Conservation (phyloP, 2,113 vertebrate genomes). For the Psophia crepitans region DNA sequence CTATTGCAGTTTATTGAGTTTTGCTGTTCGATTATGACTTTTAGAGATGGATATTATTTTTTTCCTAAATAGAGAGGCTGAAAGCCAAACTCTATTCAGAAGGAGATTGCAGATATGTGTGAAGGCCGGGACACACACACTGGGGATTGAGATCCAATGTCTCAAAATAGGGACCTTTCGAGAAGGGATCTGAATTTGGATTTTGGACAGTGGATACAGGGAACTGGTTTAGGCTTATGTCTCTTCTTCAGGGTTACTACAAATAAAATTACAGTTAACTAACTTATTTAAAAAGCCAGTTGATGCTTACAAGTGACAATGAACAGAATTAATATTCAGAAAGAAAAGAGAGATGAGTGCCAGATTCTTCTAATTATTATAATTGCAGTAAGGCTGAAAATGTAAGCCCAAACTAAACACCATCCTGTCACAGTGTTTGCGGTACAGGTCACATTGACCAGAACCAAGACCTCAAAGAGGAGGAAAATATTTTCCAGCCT, state of each 20-base stretch:
- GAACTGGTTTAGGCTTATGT: not conserved
- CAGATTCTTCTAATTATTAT: conserved; percentile 29
- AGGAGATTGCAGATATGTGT: not conserved
- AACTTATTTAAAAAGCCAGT: not conserved
- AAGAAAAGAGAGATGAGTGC: not conserved
- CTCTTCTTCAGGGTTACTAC: not conserved
- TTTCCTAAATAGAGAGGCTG: not conserved
- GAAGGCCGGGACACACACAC: not conserved
- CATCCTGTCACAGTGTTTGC: not conserved
- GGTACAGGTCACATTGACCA: not conserved
- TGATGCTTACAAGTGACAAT: not conserved
- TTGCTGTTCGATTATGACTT: not conserved
- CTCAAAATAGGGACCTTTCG: not conserved
- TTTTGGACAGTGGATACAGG: not conserved
- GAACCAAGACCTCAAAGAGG: not conserved
- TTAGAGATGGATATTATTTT: not conserved
- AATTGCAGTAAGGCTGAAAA: conserved; percentile 35
- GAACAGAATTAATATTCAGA: conserved; percentile 8
- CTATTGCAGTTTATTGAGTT: not conserved
- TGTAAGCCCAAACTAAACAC: not conserved
- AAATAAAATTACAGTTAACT: not conserved
- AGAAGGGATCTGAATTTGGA: not conserved
- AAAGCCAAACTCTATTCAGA: not conserved
- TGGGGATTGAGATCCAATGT: not conserved
- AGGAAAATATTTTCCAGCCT: conserved; percentile 36